Evolutionary conservation across 2,113 vertebrate genomes (phyloP).

Genomic region (Passer montanus): DNA sequence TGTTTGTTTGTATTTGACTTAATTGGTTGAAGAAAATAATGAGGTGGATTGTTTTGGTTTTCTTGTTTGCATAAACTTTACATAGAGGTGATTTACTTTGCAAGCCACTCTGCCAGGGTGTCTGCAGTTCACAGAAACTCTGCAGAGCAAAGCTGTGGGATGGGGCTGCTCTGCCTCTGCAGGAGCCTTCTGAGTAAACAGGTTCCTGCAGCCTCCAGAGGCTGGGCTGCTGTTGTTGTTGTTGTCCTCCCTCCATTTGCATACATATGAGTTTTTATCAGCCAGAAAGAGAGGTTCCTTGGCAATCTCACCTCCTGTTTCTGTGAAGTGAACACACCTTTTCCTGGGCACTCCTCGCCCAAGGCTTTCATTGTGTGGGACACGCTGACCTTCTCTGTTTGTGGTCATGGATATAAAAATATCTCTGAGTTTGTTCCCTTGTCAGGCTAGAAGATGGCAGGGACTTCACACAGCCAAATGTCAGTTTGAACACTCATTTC

Average conservation of each 20-base stretch:
- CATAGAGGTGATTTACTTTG: conserved; percentile 10
- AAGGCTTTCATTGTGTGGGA: not conserved
- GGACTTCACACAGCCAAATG: not conserved
- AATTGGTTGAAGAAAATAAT: conserved; percentile 62
- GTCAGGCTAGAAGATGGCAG: not conserved
- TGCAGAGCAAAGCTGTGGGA: not conserved
- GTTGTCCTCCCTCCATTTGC: not conserved
- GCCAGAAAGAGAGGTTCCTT: not conserved
- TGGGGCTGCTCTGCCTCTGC: not conserved
- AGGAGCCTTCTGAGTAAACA: conserved; percentile 7
- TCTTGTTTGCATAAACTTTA: conserved; percentile 54
- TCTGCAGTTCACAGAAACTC: not conserved
- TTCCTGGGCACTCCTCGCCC: not conserved
- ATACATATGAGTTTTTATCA: conserved; percentile 33
- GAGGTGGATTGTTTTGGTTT: conserved; percentile 55
- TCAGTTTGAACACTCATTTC: not conserved
- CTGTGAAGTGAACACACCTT: not conserved
- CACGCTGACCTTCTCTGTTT: not conserved
- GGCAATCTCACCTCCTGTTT: not conserved
- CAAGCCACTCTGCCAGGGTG: not conserved
- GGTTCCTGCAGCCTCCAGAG: not conserved
- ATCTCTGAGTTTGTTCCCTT: not conserved
- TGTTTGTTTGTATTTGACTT: conserved; percentile 58
- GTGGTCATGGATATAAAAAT: not conserved
- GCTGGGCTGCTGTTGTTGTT: not conserved